phyloP scores from a whole-genome alignment of 2,113 vertebrate genomes.

The Plectropomus leopardus region DNA sequence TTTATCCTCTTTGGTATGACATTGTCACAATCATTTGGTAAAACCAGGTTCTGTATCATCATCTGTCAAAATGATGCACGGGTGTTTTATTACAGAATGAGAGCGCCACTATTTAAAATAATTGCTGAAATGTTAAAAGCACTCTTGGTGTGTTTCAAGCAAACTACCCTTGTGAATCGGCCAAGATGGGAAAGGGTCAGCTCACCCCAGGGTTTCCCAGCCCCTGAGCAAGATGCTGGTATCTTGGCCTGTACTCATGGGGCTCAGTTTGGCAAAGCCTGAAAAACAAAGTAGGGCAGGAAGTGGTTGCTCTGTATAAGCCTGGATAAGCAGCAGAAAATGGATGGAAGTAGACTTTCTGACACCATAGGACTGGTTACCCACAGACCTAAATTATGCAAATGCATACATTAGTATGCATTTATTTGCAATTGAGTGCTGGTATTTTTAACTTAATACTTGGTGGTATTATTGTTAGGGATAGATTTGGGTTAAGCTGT shows the following conservation, averaged over 20 bases:
- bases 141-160: neutral
- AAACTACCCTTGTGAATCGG: neutral
- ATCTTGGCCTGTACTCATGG: neutral
- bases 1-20: conserved; percentile 26
- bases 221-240: neutral
- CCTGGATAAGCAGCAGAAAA: conserved; percentile 2
- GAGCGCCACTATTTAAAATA: neutral
- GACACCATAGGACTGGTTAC: neutral
- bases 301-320: neutral
- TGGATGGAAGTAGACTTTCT: neutral
- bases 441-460: neutral
- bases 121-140: neutral
- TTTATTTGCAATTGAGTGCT: neutral
- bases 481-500: neutral
- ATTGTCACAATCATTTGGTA: conserved; percentile 4
- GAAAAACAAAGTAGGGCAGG: neutral
- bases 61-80: neutral
- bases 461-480: neutral
- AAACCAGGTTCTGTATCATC: conserved; percentile 6
- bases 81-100: conserved; percentile 6
- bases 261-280: neutral
- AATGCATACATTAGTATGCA: neutral
- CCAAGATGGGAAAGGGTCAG: neutral
- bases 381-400: neutral
- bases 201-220: no score